phyloP scores from a whole-genome alignment of 2,797 vertebrate genomes.

The Tragopan temminckii region DNA sequence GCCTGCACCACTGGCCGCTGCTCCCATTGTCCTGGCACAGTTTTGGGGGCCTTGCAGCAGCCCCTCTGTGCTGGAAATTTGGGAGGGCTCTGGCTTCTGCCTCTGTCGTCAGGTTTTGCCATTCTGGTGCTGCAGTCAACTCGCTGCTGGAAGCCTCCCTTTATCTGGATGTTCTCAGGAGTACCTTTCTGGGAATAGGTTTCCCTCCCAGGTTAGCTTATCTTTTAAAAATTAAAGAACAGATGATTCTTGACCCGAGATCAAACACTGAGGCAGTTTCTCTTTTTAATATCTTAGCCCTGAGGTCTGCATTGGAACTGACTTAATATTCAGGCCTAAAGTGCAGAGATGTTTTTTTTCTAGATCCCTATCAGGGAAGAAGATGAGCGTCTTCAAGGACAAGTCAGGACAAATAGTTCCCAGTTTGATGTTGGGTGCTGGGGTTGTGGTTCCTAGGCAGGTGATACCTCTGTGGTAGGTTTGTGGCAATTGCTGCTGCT shows the following conservation, averaged over 20 bases:
- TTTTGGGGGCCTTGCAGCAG: background rate
- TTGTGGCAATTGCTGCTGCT: background rate
- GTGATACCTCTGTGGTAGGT: constrained; percentile 5
- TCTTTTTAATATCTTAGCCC: constrained; percentile 22
- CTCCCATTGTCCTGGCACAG: background rate
- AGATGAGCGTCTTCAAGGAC: constrained; percentile 24
- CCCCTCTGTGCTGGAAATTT: background rate
- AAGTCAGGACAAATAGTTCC: background rate
- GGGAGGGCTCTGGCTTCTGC: background rate
- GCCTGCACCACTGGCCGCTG: background rate
- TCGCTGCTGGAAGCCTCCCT: background rate
- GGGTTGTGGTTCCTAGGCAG: background rate
- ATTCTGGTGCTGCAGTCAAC: background rate
- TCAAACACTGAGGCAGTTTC: constrained; percentile 20
- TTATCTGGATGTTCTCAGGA: background rate
- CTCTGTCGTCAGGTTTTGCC: accelerated
- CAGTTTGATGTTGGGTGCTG: background rate
- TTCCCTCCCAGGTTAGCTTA: constrained; percentile 23
- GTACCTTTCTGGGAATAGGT: background rate
- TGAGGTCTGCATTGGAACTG: background rate
- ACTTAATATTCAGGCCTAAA: constrained; percentile 3
- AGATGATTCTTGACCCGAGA: background rate
- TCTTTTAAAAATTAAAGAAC: constrained; percentile 20
- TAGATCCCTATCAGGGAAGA: constrained; percentile 47
- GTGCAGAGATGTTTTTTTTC: constrained; percentile 45